Evolutionary conservation across 1,140 invertebrate species (phyloP).

Genomic region (Drosophila grimshawi): DNA sequence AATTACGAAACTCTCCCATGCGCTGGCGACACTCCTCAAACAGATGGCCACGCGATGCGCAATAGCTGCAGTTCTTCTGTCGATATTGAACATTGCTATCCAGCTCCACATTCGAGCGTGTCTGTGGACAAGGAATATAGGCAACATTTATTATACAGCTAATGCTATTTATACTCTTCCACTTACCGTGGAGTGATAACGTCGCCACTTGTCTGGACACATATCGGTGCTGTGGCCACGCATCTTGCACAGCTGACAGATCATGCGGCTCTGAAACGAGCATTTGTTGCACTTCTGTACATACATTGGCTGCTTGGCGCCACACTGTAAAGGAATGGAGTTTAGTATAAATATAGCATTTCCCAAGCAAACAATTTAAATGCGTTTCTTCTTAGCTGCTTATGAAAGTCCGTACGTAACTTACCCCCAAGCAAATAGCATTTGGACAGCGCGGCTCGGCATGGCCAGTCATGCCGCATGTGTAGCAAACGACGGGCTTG

Average conservation of each 20-base stretch:
- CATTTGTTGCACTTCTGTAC: conserved; percentile 87
- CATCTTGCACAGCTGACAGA: conserved; percentile 87
- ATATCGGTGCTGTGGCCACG: conserved; percentile 86
- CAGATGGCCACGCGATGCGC: conserved; percentile 87
- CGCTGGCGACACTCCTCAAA: conserved; percentile 85
- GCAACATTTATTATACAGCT: neutral
- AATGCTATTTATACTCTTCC: neutral
- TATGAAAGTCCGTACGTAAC: conserved; percentile 35
- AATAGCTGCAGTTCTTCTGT: conserved; percentile 87
- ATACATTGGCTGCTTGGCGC: conserved; percentile 86
- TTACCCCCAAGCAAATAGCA: conserved; percentile 88
- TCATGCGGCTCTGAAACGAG: conserved; percentile 85
- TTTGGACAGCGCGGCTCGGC: conserved; percentile 87
- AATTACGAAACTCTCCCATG: conserved; percentile 57
- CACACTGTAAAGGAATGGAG: conserved; percentile 86
- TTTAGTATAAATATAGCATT: neutral
- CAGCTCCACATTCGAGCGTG: conserved; percentile 80
- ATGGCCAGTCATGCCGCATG: conserved; percentile 88
- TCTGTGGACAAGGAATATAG: conserved; percentile 69
- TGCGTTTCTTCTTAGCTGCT: neutral
- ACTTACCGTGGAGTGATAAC: conserved; percentile 89
- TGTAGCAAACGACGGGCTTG: conserved; percentile 86
- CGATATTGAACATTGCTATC: conserved; percentile 81
- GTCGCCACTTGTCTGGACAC: conserved; percentile 89
- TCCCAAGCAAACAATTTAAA: no score